These are phyloP conservation scores for Hymenochirus boettgeri DNA, from an alignment of 2,113 vertebrate species.

Conservation along the genomic window DNA sequence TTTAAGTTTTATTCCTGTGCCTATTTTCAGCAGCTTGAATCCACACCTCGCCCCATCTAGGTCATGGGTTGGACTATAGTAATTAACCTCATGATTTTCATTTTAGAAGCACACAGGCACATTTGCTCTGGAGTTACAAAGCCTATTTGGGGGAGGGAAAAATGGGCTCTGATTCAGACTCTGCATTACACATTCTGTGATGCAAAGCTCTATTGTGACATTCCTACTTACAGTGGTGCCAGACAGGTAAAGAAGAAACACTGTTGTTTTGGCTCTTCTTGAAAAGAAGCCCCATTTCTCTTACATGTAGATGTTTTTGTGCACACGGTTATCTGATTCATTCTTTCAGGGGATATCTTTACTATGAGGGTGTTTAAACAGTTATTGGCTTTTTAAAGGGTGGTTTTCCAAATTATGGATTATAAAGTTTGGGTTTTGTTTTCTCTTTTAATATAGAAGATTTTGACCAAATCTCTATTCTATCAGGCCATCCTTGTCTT, in stretches of 20 bases:
- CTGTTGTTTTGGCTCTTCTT: slow-evolving; percentile 4
- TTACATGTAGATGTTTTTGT: too few species aligned
- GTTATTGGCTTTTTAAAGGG: too few species aligned
- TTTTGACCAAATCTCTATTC: too few species aligned
- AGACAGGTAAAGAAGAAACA: slow-evolving; percentile 17
- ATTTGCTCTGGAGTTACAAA: slow-evolving; percentile 4
- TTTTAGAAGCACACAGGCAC: not conserved
- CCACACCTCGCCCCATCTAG: not conserved
- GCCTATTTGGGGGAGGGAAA: slow-evolving; percentile 9
- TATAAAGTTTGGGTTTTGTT: too few species aligned
- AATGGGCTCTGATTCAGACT: not conserved
- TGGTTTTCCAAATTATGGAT: too few species aligned
- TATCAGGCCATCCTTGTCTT: too few species aligned
- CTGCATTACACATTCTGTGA: not conserved
- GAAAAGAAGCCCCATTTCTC: slow-evolving; percentile 8
- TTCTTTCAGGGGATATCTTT: too few species aligned
- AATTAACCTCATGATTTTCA: slow-evolving; percentile 18
- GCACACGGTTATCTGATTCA: too few species aligned
- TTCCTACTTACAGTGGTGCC: not conserved
- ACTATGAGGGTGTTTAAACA: too few species aligned
- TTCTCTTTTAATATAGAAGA: too few species aligned
- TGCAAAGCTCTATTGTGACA: slow-evolving; percentile 8
- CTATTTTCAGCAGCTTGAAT: too few species aligned
- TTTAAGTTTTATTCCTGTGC: too few species aligned
- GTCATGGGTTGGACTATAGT: not conserved